Evolutionary conservation across 2,888 invertebrate genomes (phyloP).

Genomic region (Ariolimax columbianus): DNA sequence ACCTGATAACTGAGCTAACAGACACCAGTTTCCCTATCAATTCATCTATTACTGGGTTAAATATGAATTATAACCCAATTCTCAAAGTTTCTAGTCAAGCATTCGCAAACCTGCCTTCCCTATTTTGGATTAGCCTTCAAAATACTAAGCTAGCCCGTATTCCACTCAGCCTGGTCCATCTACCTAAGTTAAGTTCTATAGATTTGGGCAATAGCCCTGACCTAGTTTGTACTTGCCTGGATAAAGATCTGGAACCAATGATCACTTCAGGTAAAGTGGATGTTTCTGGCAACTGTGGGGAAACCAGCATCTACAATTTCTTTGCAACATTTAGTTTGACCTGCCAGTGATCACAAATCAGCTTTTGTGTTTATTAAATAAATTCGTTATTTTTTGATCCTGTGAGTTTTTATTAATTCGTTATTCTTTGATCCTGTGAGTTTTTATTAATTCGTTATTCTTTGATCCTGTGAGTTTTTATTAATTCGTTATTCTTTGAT

Average conservation of each 20-base stretch:
- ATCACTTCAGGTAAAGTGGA: not conserved
- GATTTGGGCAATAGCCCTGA: not conserved
- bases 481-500: too few species aligned
- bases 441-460: too few species aligned
- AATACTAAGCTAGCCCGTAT: not conserved
- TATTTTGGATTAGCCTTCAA: not conserved
- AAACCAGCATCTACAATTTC: not conserved
- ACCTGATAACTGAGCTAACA: not conserved
- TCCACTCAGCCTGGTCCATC: not conserved
- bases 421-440: too few species aligned
- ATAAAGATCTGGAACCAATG: not conserved
- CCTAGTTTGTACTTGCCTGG: constrained; percentile 3
- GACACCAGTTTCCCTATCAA: not conserved
- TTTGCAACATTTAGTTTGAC: not conserved
- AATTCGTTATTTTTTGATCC: too few species aligned
- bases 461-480: too few species aligned
- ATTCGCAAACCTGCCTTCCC: not conserved
- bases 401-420: too few species aligned
- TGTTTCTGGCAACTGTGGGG: not conserved
- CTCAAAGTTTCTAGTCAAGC: not conserved
- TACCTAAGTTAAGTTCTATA: not conserved
- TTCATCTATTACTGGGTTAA: not conserved
- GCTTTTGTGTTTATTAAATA: too few species aligned
- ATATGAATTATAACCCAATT: not conserved
- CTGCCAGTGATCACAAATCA: not conserved